These are phyloP conservation scores for Mobula hypostoma DNA, from an alignment of 2,113 vertebrate genomes.

Conservation along the genomic window DNA sequence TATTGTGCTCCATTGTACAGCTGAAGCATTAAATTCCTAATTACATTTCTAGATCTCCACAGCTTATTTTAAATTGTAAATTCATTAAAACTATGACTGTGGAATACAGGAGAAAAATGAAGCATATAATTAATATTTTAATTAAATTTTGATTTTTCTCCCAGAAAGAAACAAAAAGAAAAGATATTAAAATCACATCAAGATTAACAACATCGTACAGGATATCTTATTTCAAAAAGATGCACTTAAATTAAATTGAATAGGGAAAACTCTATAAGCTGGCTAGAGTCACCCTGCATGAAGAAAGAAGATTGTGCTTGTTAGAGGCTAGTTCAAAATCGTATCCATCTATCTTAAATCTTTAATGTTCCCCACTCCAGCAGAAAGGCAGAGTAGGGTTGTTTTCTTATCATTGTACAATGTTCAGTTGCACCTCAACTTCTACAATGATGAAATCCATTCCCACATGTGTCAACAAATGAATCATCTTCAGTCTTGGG, in stretches of 20 bases:
- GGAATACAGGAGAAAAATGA: neutral
- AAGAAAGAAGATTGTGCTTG: too few species aligned
- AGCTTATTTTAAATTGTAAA: constrained; percentile 32
- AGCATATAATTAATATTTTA: constrained; percentile 35
- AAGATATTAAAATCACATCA: constrained; percentile 15
- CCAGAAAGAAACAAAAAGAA: constrained; percentile 25
- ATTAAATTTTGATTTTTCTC: constrained; percentile 27
- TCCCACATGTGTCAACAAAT: too few species aligned
- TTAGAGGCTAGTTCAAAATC: too few species aligned
- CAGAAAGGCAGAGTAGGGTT: too few species aligned
- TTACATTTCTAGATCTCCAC: constrained; percentile 30
- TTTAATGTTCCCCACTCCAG: too few species aligned
- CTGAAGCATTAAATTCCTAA: constrained; percentile 36
- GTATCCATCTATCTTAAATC: too few species aligned
- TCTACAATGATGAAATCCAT: too few species aligned
- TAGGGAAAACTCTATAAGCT: too few species aligned
- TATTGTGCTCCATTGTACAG: neutral
- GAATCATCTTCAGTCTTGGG: too few species aligned
- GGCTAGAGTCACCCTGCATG: too few species aligned
- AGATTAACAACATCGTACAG: neutral
- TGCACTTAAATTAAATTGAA: neutral
- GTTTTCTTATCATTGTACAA: too few species aligned
- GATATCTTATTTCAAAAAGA: neutral
- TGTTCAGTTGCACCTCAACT: too few species aligned
- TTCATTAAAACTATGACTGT: constrained; percentile 33